A percentile compares a stretch with the other conserved stretches of the same genome.
Conservation (phyloP, 2,888 invertebrate genomes). For the Sabatieria punctata region DNA sequence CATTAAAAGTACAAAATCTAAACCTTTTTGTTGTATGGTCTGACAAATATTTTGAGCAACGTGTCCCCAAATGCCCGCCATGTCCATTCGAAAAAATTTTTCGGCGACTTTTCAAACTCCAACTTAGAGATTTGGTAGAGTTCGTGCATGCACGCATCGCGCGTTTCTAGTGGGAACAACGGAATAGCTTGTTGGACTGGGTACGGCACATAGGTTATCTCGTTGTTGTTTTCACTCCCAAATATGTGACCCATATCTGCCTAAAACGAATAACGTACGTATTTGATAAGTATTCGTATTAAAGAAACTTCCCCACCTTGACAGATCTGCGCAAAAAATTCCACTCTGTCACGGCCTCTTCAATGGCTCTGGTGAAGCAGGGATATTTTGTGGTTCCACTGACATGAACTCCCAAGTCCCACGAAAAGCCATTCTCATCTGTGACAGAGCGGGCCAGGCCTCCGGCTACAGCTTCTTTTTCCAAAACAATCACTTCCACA, state of each 20-base stretch:
- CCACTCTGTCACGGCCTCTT: constrained; percentile 13
- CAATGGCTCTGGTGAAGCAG: constrained; percentile 11
- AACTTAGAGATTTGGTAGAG: constrained; percentile 9
- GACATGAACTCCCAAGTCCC: constrained; percentile 18
- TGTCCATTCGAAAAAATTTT: constrained; percentile 20
- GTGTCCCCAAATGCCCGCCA: constrained; percentile 17
- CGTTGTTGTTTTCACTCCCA: neutral
- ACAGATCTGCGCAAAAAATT: constrained; percentile 12
- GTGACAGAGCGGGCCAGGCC: constrained; percentile 15
- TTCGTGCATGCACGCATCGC: constrained; percentile 14
- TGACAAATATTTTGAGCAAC: constrained; percentile 18
- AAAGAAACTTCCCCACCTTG: constrained; percentile 10
- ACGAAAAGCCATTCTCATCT: constrained; percentile 15
- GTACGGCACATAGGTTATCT: constrained; percentile 14
- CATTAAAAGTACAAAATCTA: too few relatives aligned
- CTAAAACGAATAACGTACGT: constrained; percentile 10
- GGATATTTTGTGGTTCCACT: constrained; percentile 12
- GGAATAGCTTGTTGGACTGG: constrained; percentile 16
- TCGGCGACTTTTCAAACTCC: neutral
- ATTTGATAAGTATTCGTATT: too few relatives aligned
- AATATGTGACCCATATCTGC: constrained; percentile 13
- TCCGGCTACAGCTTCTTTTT: constrained; percentile 13
- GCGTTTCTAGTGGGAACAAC: constrained; percentile 14
- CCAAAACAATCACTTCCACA: constrained; percentile 12
- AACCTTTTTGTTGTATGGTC: constrained; percentile 24